Conservation (phyloP, 2,113 vertebrate genomes). For the Erpornis zantholeuca region DNA sequence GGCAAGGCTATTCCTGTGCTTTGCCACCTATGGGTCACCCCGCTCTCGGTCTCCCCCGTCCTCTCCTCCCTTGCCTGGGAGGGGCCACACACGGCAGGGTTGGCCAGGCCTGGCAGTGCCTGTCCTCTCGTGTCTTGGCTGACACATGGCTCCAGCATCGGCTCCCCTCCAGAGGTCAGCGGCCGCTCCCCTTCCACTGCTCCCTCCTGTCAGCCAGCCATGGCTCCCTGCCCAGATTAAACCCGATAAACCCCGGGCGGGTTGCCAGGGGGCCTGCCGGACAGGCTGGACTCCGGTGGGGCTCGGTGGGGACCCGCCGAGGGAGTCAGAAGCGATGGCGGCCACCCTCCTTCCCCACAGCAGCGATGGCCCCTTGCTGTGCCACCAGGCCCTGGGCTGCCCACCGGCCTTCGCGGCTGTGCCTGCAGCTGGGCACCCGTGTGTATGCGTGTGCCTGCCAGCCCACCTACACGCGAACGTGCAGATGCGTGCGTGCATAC, state of each 20-base stretch:
- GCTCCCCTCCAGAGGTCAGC: neutral
- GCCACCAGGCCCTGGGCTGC: no score
- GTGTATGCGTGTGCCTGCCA: no score
- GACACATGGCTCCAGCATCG: neutral
- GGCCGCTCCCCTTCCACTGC: neutral
- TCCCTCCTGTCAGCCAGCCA: neutral
- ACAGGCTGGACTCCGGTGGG: neutral
- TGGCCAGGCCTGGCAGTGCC: neutral
- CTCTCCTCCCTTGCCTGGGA: neutral
- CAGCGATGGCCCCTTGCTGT: neutral
- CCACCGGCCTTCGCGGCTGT: neutral
- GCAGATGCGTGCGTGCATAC: no score
- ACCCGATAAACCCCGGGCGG: neutral
- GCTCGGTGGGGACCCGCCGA: neutral
- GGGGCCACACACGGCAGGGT: neutral
- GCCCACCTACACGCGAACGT: no score
- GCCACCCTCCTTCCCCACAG: neutral
- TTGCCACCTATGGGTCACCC: neutral
- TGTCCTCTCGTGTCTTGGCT: neutral
- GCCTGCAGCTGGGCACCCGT: rapidly evolving
- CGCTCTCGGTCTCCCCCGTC: neutral
- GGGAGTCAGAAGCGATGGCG: rapidly evolving
- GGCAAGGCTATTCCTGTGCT: no score
- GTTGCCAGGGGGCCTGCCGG: neutral
- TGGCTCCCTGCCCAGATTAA: neutral